Conservation (phyloP, 2,888 invertebrate species). For the Caenorhabditis uteleia region DNA sequence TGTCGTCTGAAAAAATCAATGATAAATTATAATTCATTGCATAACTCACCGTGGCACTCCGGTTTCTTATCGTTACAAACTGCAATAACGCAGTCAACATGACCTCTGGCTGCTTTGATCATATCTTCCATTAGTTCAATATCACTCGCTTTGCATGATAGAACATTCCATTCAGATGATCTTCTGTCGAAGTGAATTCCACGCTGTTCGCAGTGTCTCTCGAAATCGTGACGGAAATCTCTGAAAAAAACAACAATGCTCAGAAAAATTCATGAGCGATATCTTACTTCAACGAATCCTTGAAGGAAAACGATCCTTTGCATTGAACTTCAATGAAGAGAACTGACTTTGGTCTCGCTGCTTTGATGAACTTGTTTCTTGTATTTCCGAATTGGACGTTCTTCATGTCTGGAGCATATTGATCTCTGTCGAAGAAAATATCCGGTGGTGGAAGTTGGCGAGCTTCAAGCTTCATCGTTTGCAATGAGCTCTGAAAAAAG, state of each 20-base stretch:
- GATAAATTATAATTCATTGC: too few relatives aligned
- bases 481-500: too few relatives aligned
- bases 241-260: slow-evolving; percentile 5
- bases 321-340: too few relatives aligned
- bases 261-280: neutral
- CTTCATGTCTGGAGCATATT: too few relatives aligned
- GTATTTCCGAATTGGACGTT: too few relatives aligned
- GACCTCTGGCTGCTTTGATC: slow-evolving; percentile 5
- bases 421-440: too few relatives aligned
- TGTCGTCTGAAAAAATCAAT: slow-evolving; percentile 11
- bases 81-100: slow-evolving; percentile 5
- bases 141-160: slow-evolving; percentile 2
- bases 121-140: slow-evolving; percentile 2
- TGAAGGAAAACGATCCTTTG: too few relatives aligned
- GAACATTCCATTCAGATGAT: slow-evolving; percentile 5
- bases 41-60: slow-evolving; percentile 16
- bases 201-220: slow-evolving; percentile 2
- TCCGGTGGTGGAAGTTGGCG: too few relatives aligned
- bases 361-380: too few relatives aligned
- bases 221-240: slow-evolving; percentile 8
- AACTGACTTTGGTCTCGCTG: too few relatives aligned
- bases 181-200: slow-evolving; percentile 1
- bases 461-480: too few relatives aligned
- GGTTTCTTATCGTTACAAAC: slow-evolving; percentile 14
- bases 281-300: too few relatives aligned